Evolutionary conservation across 92 coral and sea anemone genomes (phyloP), one percentile per base, ranked within the genome.

Genomic region (Actinostola sp.): DNA sequence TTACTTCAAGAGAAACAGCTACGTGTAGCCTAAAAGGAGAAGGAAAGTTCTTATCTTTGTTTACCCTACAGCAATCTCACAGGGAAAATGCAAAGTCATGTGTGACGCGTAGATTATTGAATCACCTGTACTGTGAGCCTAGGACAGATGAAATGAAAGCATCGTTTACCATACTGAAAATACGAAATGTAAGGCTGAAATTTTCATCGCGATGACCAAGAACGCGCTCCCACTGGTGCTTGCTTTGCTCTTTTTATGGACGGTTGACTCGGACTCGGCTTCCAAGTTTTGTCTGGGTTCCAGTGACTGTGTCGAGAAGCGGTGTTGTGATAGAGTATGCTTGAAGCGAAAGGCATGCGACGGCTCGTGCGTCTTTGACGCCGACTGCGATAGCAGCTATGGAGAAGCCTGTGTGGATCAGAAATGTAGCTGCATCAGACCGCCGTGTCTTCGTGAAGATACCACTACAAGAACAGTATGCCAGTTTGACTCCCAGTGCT

Each of bases 371-470:
- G n/a, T 44, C 14, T n/a, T 35, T 25, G 64, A 64, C 16, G 12
- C n/a, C 11, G 81, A 75, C 38, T 75, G 81, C 34, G 81, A 75
- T 64, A 24, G 21, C 35, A 23, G 25, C n/a, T 75, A 63, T 19
- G 81, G 81, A 7, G 81, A 75, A 21, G 15, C 36, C 16, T 75
- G 81, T 31, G 34, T 62, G 11, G 49, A 49, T 2, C 43, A 46
- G 14, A 41, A 49, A 34, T 75, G 81, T 33, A 21, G 11, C 5
- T 75, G 81, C 36, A 73, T 52, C 1, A 30, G 30, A 45, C 45
- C 55, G 69, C 81, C 81, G 27, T 75, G 81, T 64, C 14, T 39
- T 2, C n/a, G 16, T 16, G 72, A 31, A 16, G 35, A 55, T 23
- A 42, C 59, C 6, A 38, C 26, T 21, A 31, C 20, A 7, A 48